Conservation (phyloP, 2,113 vertebrate species). For the Caranx ignobilis region DNA sequence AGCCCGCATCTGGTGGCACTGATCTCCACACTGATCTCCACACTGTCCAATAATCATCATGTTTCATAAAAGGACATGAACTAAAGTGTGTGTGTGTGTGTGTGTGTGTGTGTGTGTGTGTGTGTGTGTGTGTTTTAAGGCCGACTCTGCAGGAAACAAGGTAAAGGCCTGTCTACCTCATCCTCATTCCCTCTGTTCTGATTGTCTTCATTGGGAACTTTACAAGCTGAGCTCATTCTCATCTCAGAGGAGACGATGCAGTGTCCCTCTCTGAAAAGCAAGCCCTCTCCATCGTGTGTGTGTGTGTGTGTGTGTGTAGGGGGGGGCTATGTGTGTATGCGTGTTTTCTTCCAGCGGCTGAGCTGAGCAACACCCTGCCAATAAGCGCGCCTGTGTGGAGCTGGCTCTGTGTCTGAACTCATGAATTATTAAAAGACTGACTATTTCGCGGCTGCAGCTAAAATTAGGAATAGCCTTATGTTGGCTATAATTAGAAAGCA, state of each 20-base stretch:
- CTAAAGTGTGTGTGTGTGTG: background rate
- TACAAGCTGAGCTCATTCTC: background rate
- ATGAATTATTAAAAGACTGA: slow-evolving; percentile 73
- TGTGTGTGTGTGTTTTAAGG: background rate
- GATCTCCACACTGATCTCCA: slow-evolving; percentile 29
- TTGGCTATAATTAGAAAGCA: slow-evolving; percentile 76
- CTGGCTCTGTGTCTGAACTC: slow-evolving; percentile 62
- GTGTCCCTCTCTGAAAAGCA: background rate
- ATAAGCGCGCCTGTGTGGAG: slow-evolving; percentile 38
- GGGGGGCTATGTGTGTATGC: slow-evolving; percentile 26
- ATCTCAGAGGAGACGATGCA: background rate
- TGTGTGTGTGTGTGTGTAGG: background rate
- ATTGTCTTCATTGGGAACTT: slow-evolving; percentile 1
- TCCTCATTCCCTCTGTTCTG: slow-evolving; percentile 4
- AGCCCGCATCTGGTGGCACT: slow-evolving; percentile 13
- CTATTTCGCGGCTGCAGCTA: slow-evolving; percentile 71
- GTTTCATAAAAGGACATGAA: background rate
- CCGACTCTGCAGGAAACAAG: background rate
- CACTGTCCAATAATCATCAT: slow-evolving; percentile 17
- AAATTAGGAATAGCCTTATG: slow-evolving; percentile 68
- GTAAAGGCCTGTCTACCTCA: slow-evolving; percentile 6
- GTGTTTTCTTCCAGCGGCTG: background rate
- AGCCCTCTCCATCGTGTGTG: slow-evolving; percentile 37
- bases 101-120: no score
- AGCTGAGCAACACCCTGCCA: slow-evolving; percentile 51